Percentiles rank a stretch among this genome's conserved stretches.
Conservation (phyloP, 1,140 invertebrate genomes). For the Drosophila mauritiana region DNA sequence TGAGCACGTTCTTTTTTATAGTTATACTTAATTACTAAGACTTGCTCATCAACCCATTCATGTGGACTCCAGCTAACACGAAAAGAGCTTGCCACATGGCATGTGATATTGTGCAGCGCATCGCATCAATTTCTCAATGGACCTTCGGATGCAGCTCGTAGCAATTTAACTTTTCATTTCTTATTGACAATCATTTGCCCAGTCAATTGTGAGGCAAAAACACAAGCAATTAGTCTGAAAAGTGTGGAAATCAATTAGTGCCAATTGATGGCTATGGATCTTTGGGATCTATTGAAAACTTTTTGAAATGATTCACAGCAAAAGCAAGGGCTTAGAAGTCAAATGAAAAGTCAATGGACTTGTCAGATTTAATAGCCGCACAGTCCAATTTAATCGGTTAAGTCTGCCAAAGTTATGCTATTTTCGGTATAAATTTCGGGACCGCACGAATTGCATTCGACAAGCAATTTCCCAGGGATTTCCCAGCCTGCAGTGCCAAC, state of each 20-base stretch:
- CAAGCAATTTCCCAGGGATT: slow-evolving; percentile 36
- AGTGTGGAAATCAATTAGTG: slow-evolving; percentile 75
- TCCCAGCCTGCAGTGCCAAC: slow-evolving; percentile 32
- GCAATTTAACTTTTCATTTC: slow-evolving; percentile 31
- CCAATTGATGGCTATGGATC: slow-evolving; percentile 61
- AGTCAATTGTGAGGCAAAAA: slow-evolving; percentile 33
- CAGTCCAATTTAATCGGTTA: slow-evolving; percentile 31
- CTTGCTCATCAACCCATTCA: background rate
- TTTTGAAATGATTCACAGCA: slow-evolving; percentile 14
- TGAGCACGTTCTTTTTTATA: slow-evolving; percentile 4
- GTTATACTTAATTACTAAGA: slow-evolving; percentile 19
- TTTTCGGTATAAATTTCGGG: slow-evolving; percentile 12
- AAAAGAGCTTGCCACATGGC: slow-evolving; percentile 10
- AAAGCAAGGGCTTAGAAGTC: slow-evolving; percentile 36
- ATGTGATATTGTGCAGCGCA: slow-evolving; percentile 25
- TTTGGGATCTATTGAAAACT: slow-evolving; percentile 30
- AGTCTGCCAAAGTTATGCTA: slow-evolving; percentile 17
- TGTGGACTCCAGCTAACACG: too few relatives aligned
- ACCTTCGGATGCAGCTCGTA: slow-evolving; percentile 6
- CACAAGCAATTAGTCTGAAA: slow-evolving; percentile 36
- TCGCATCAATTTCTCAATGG: slow-evolving; percentile 20
- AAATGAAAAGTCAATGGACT: slow-evolving; percentile 67
- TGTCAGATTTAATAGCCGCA: slow-evolving; percentile 2
- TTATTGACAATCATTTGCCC: slow-evolving; percentile 44
- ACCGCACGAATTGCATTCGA: slow-evolving; percentile 27